Base-by-base conservation (phyloP, 2,797 vertebrate genomes). In the Zenarchopterus dispar region DNA sequence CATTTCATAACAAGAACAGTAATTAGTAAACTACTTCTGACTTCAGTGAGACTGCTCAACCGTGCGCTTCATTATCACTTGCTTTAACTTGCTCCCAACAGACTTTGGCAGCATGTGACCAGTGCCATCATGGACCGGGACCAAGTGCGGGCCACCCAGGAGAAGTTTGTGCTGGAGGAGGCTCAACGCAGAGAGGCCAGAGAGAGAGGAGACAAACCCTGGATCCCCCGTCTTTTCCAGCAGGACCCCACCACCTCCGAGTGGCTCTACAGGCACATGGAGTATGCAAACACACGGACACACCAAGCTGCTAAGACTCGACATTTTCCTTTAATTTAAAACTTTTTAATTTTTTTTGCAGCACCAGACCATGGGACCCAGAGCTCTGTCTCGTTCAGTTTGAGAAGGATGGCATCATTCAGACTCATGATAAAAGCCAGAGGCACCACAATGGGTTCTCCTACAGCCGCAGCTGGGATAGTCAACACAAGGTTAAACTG, bases 51-150 rank as follows among this genome's bases (percentile, higher is more conserved):
- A 36, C 9, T 36, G 9, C 1, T 36, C 33, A 13, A 10, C 4
- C 3, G 5, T 58, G 45, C 46, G 8, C 44, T 11, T n/a, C 8
- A 5, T 45, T 50, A 24, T n/a, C 19, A 24, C 23, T n/a, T 51
- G 15, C 44, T 56, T 7, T 1, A 4, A 23, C 73, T 2, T 65
- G 46, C 60, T 71, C 28, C 0, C 6, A 3, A 19, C 70, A 99
- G 97, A 80, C 93, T 99, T 69, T 99, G 97, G 97, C 95, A 92
- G 84, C 94, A 94, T 0, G 97, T 99, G 80, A 97, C 96, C 70
- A 95, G 88, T 47, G 97, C 97, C 70, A 99, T 99, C 75, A 61
- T 78, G 66, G 93, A 95, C 49, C 95, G 93, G 0, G 97, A 99
- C 89, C 97, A 99, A 79, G 70, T 95, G 67, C 93, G 81, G 68